These are phyloP conservation scores for Capitulum mitella DNA, from an alignment of 2,888 invertebrate species.

Conservation along the genomic window DNA sequence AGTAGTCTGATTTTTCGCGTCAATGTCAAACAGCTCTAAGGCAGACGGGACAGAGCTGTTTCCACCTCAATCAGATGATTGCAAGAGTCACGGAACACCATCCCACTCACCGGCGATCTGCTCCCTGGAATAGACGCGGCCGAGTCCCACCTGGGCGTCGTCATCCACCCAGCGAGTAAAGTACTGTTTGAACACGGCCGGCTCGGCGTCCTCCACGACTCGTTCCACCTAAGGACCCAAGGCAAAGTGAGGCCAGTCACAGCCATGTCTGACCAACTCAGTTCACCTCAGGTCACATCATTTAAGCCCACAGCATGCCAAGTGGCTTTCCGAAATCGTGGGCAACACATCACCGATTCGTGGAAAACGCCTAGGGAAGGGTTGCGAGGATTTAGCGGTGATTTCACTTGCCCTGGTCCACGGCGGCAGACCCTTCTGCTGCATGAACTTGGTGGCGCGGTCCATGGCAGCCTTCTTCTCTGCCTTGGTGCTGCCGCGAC, in stretches of 20 bases:
- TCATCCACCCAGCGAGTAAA: slow-evolving; percentile 68
- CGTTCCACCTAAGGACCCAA: slow-evolving; percentile 59
- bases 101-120: slow-evolving; percentile 41
- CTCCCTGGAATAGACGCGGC: slow-evolving; percentile 41
- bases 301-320: too few relatives aligned
- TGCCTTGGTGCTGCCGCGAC: slow-evolving; percentile 61
- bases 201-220: slow-evolving; percentile 74
- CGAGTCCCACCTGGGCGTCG: slow-evolving; percentile 49
- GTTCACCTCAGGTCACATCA: not conserved
- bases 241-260: too few relatives aligned
- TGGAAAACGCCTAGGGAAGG: too few relatives aligned
- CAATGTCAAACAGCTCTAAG: too few relatives aligned
- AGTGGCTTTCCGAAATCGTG: too few relatives aligned
- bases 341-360: too few relatives aligned
- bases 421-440: slow-evolving; percentile 61
- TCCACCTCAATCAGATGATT: too few relatives aligned
- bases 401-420: slow-evolving; percentile 59
- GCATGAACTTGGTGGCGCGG: slow-evolving; percentile 56
- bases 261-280: not conserved
- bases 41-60: too few relatives aligned
- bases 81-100: too few relatives aligned
- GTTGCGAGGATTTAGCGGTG: too few relatives aligned
- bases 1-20: too few relatives aligned
- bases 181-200: slow-evolving; percentile 80
- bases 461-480: slow-evolving; percentile 67